Conservation (phyloP, 2,888 invertebrate species). For the Trimorus sp. region DNA sequence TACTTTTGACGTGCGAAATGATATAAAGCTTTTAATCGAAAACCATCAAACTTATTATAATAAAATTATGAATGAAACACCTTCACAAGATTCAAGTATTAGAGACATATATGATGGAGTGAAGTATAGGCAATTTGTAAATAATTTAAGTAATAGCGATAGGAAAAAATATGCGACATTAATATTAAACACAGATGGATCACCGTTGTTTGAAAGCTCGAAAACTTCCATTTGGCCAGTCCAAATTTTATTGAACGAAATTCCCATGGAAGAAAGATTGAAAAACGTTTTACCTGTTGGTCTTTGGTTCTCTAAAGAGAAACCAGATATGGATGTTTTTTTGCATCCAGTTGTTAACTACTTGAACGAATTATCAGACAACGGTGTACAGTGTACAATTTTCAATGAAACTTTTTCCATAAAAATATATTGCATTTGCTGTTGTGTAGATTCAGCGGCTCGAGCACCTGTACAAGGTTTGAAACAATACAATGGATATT, state of each 20-base stretch:
- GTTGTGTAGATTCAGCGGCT: slow-evolving; percentile 50
- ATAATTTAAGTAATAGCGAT: not conserved
- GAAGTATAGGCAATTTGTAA: slow-evolving; percentile 5
- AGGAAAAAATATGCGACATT: slow-evolving; percentile 1
- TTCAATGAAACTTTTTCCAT: slow-evolving; percentile 7
- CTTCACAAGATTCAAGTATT: not conserved
- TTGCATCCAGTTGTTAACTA: slow-evolving; percentile 36
- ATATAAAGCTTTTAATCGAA: slow-evolving; percentile 16
- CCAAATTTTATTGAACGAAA: not conserved
- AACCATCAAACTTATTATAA: slow-evolving; percentile 4
- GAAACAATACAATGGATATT: slow-evolving; percentile 44
- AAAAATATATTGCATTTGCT: slow-evolving; percentile 36
- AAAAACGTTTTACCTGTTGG: slow-evolving; percentile 36
- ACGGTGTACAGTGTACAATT: slow-evolving; percentile 35
- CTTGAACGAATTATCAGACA: slow-evolving; percentile 37
- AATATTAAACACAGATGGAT: slow-evolving; percentile 9
- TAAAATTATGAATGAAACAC: not conserved
- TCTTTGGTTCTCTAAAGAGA: slow-evolving; percentile 19
- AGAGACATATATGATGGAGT: slow-evolving; percentile 23
- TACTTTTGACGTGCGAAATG: slow-evolving; percentile 15
- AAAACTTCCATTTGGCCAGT: slow-evolving; percentile 3
- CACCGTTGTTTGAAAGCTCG: not conserved
- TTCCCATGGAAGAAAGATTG: not conserved
- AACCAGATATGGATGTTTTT: not conserved
- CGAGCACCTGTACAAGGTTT: slow-evolving; percentile 36